Percentiles rank a stretch among this genome's conserved stretches.
Conservation (phyloP, 1,140 invertebrate species). For the Diplogasteroides magnus region DNA sequence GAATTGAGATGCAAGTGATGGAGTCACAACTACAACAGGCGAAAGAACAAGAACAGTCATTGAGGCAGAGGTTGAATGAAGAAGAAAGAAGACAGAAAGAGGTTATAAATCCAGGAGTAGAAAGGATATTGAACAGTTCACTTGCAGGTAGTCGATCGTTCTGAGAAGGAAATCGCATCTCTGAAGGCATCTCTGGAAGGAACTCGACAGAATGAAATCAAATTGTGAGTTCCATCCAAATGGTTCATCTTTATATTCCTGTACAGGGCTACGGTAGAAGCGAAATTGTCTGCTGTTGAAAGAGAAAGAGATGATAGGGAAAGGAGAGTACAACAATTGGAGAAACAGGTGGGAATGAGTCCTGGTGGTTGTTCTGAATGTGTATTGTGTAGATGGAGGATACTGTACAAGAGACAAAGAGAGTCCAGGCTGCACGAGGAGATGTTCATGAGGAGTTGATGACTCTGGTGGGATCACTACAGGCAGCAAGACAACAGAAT, state of each 20-base stretch:
- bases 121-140: background rate
- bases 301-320: slow-evolving; percentile 13
- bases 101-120: background rate
- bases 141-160: background rate
- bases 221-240: too few species aligned
- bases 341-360: slow-evolving; percentile 4
- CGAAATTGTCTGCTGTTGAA: background rate
- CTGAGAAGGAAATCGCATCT: background rate
- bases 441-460: background rate
- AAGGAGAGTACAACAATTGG: slow-evolving; percentile 1
- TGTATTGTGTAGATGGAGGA: background rate
- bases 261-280: background rate
- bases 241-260: background rate
- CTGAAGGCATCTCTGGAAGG: background rate
- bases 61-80: background rate
- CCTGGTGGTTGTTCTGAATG: background rate
- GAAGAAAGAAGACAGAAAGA: background rate
- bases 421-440: background rate
- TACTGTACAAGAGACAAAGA: background rate
- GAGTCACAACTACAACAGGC: background rate
- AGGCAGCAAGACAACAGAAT: background rate
- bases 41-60: background rate
- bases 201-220: background rate
- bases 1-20: background rate
- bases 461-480: background rate